Evolutionary conservation across 2,888 invertebrate genomes (phyloP), one percentile per base, ranked within the genome.

Genomic region (Dendrolimus houi): DNA sequence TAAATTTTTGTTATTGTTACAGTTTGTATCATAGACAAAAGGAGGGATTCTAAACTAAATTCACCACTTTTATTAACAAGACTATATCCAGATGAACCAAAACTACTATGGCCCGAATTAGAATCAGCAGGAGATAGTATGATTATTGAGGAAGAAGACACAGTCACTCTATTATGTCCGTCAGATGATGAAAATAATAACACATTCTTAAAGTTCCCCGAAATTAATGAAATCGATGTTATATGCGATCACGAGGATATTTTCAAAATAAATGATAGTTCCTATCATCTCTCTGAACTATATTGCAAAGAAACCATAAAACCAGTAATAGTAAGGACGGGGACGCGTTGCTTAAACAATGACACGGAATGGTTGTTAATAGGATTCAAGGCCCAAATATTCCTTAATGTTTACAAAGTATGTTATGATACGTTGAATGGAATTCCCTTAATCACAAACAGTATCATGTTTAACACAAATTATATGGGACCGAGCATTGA

Each of bases 21-120:
- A 70, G 70, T 8, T 8, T 72, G 70, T 56, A 59, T 71, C n/a
- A 63, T 69, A 60, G 53, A 57, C 41, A 64, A 59, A 52, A 56
- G 58, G 40, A 52, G 47, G 12, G 41, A 53, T 52, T 52, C 61
- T 12, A 29, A 14, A 2, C 9, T 29, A 17, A 47, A 61, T 14
- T 62, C 62, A 56, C 71, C 73, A 0, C 58, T 71, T 2, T 12
- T 68, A 7, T 41, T 71, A 7, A 61, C 56, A 52, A 17, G 53
- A 52, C 40, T 2, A 47, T 29, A 29, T 29, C 9, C 12, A 10
- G 47, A 12, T 2, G 47, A 47, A 47, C 2, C 12, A 2, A 47
- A 58, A 12, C 53, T 52, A 1, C 54, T 52, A 14, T 69, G 71
- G 66, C 63, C 61, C 1, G 41, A 17, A 55, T 59, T 62, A 1